Evolutionary conservation across 2,888 invertebrate species (phyloP), one percentile per base, ranked within the genome.

Genomic region (Eupithecia dodoneata): DNA sequence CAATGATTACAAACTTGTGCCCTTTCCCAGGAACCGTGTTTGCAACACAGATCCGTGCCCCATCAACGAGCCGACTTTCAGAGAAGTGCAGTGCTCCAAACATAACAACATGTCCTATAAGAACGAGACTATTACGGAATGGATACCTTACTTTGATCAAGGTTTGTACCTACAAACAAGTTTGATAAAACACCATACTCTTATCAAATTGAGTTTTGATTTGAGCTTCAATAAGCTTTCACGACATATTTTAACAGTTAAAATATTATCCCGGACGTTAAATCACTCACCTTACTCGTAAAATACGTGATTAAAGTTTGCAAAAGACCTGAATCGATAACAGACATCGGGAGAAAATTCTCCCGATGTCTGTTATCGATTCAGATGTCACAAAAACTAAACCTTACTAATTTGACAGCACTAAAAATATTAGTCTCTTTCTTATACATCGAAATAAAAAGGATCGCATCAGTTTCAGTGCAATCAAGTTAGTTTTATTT

Each of bases 1-100:
- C 71, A 49, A 71, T 63, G 70, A 75, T 79, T 80, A 79, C 73
- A 76, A 75, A 76, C 65, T n/a, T 59, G 55, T 70, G 73, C 69
- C 71, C 75, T 74, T 83, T 90, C 86, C 80, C 90, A 92, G 97
- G 81, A 97, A 97, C 91, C 96, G 97, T 89, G 97, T 98, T 80
- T 99, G 98, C 93, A 98, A 98, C 88, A 97, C 96, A 9, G 96
- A 97, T 55, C 91, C 96, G 2, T 98, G 98, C 88, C 97, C 97
- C 4, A 96, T 96, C 81, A 96, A 95, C 76, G 96, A 96, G 80
- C 96, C 97, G 13, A 96, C 97, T 74, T 98, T 97, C 90, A 96
- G 98, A 83, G 97, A 97, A 18, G 92, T 96, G 47, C 98, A 98
- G 88, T 98, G 98, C 88, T 92, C 97, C 1, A 95, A 95, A 81